Conservation (phyloP, 1,140 invertebrate species). For the Agraylea sexmaculata region DNA sequence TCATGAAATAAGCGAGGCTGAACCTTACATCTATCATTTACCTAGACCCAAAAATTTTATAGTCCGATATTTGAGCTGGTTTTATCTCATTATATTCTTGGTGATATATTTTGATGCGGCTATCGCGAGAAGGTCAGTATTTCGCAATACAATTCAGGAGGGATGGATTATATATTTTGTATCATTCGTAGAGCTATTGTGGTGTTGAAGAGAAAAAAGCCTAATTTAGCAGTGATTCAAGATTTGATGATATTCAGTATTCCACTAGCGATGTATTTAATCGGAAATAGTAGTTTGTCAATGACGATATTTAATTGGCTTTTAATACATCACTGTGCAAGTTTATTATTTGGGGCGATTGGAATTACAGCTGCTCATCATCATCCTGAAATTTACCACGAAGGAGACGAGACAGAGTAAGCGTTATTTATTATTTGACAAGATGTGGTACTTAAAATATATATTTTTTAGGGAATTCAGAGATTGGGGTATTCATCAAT, state of each 20-base stretch:
- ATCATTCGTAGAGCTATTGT: no score
- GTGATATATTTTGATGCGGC: background rate
- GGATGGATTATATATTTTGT: no score
- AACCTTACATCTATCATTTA: slow-evolving; percentile 41
- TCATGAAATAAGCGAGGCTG: slow-evolving; percentile 56
- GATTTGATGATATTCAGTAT: slow-evolving; percentile 22
- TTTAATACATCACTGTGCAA: slow-evolving; percentile 43
- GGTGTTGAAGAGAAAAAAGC: no score
- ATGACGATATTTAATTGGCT: slow-evolving; percentile 43
- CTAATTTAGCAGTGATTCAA: no score
- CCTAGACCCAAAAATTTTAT: slow-evolving; percentile 9
- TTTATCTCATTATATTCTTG: slow-evolving; percentile 8
- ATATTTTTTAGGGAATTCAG: slow-evolving; percentile 22
- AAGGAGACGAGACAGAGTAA: slow-evolving; percentile 58
- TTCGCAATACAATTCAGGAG: background rate
- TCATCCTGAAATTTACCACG: slow-evolving; percentile 72
- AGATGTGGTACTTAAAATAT: no score
- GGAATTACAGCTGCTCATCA: slow-evolving; percentile 72
- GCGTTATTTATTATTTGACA: slow-evolving; percentile 5
- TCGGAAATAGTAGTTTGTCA: slow-evolving; percentile 22
- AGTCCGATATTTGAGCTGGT: slow-evolving; percentile 11
- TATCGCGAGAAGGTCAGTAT: slow-evolving; percentile 18
- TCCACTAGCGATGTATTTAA: slow-evolving; percentile 39
- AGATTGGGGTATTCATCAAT: slow-evolving; percentile 73
- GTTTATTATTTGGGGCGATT: slow-evolving; percentile 51